Percentiles rank a stretch among this genome's conserved stretches.
Conservation (phyloP, 2,113 vertebrate genomes). For the Clarias magur region DNA sequence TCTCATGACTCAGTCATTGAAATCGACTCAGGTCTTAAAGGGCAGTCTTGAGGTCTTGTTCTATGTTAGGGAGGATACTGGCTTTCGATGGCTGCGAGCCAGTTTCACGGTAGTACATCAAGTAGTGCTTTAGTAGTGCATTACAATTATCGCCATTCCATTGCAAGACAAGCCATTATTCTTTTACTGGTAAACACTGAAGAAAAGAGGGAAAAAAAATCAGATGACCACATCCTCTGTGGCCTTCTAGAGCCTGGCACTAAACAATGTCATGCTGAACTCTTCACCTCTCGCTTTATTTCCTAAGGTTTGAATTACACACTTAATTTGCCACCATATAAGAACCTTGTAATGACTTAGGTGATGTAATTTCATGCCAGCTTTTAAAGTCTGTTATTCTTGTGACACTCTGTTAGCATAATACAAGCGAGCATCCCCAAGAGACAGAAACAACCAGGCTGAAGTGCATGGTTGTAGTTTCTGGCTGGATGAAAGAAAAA, state of each 20-base stretch:
- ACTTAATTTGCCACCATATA: slow-evolving; percentile 34
- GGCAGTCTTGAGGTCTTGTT: background rate
- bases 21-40: slow-evolving; percentile 13
- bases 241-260: background rate
- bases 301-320: slow-evolving; percentile 36
- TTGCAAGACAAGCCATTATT: background rate
- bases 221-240: slow-evolving; percentile 1
- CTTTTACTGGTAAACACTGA: background rate
- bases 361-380: slow-evolving; percentile 41
- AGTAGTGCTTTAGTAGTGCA: background rate
- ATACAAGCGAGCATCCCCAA: slow-evolving; percentile 18
- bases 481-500: background rate
- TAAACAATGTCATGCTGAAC: slow-evolving; percentile 16
- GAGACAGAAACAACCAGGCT: background rate
- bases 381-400: slow-evolving; percentile 36
- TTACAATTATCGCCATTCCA: background rate
- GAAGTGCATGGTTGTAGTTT: slow-evolving; percentile 24
- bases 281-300: slow-evolving; percentile 6
- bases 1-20: background rate
- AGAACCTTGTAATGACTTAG: slow-evolving; percentile 29
- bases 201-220: background rate
- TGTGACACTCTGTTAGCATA: slow-evolving; percentile 36
- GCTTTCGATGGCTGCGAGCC: background rate
- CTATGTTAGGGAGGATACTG: background rate
- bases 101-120: slow-evolving; percentile 5